These are phyloP conservation scores for Megastigmus dorsalis DNA, from an alignment of 2,888 invertebrate genomes.

Conservation along the genomic window DNA sequence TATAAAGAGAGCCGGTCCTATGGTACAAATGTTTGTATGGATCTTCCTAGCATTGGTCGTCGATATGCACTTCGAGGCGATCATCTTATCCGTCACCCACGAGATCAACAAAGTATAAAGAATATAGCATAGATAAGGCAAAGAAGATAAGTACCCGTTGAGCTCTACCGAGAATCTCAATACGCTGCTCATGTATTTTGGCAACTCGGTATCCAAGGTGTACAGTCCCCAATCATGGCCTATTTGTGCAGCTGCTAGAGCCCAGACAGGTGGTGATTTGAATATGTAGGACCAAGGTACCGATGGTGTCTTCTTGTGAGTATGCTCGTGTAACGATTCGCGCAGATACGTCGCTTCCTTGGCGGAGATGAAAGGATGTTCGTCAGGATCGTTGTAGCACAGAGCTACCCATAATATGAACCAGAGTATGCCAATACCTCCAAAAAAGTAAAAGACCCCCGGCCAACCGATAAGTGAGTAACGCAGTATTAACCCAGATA, in stretches of 20 bases:
- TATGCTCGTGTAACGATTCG: slow-evolving; percentile 66
- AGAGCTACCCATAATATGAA: slow-evolving; percentile 79
- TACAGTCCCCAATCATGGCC: slow-evolving; percentile 73
- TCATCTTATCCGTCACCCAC: slow-evolving; percentile 73
- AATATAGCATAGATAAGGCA: slow-evolving; percentile 75
- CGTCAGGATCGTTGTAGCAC: slow-evolving; percentile 70
- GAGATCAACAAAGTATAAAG: slow-evolving; percentile 71
- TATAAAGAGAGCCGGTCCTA: slow-evolving; percentile 75
- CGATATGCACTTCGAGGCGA: slow-evolving; percentile 66
- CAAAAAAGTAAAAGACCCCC: slow-evolving; percentile 88
- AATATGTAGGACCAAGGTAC: slow-evolving; percentile 69
- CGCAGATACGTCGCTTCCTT: slow-evolving; percentile 67
- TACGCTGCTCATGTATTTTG: slow-evolving; percentile 74
- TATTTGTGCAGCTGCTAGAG: slow-evolving; percentile 80
- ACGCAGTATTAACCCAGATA: slow-evolving; percentile 83
- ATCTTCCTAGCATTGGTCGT: slow-evolving; percentile 74
- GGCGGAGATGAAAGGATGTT: slow-evolving; percentile 73
- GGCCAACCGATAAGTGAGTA: slow-evolving; percentile 80
- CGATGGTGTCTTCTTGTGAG: slow-evolving; percentile 66
- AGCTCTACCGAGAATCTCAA: slow-evolving; percentile 72
- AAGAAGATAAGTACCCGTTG: slow-evolving; percentile 74
- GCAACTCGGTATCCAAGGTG: slow-evolving; percentile 71
- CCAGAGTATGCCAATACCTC: slow-evolving; percentile 84
- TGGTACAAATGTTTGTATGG: slow-evolving; percentile 75
- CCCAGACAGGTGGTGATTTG: slow-evolving; percentile 82